These are phyloP conservation scores for Beroe ovata DNA, from an alignment of 37 sponge, comb jelly and placozoan genomes.

Conservation along the genomic window DNA sequence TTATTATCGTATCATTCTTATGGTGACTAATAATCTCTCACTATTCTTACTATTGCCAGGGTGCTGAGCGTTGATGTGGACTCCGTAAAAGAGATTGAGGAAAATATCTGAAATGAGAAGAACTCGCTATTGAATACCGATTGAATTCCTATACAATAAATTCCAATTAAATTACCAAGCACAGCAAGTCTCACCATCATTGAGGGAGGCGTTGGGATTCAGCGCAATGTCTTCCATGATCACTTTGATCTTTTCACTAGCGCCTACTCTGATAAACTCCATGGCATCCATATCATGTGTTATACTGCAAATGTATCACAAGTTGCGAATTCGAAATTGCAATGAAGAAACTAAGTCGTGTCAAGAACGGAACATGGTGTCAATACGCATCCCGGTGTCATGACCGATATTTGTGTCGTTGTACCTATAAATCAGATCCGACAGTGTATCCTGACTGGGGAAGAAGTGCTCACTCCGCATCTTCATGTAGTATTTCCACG, in stretches of 20 bases:
- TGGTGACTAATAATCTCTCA: too few species aligned
- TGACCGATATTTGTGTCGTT: too few species aligned
- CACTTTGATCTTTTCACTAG: background rate
- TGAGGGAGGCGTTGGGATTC: background rate
- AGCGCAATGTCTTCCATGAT: background rate
- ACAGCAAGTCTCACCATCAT: conserved; percentile 22
- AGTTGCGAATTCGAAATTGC: too few species aligned
- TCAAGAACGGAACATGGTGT: too few species aligned
- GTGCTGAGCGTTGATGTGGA: too few species aligned
- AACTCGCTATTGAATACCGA: background rate
- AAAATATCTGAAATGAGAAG: conserved; percentile 32
- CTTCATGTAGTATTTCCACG: conserved; percentile 21
- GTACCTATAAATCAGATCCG: conserved; percentile 51
- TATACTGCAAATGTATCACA: background rate
- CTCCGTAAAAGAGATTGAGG: conserved; percentile 44
- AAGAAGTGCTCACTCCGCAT: background rate
- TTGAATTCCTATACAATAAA: background rate
- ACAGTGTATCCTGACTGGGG: conserved; percentile 2
- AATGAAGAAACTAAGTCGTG: too few species aligned
- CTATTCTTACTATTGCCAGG: too few species aligned
- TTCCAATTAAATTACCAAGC: background rate
- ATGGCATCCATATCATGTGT: conserved; percentile 6
- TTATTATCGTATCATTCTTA: too few species aligned
- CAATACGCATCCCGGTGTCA: too few species aligned
- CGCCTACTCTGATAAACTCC: background rate